Conservation (phyloP, 2,888 invertebrate species). For the Platycheirus rosarum region DNA sequence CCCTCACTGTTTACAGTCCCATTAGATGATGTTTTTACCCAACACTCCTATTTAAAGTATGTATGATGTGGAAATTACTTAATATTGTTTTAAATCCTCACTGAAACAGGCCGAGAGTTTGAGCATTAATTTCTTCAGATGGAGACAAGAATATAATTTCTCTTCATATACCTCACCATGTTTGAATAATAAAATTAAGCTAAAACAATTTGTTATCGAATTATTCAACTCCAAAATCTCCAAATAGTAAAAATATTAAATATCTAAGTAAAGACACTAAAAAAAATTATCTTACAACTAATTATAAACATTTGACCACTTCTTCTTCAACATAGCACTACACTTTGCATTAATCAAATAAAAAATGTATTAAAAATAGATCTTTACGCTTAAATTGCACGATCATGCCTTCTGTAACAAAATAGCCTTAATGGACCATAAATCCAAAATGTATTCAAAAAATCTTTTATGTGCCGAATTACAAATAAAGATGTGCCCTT, state of each 20-base stretch:
- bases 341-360: slow-evolving; percentile 8
- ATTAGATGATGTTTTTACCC: no score
- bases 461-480: slow-evolving; percentile 58
- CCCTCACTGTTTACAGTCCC: no score
- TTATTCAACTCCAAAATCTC: background rate
- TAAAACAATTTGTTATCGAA: no score
- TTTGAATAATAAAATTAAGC: no score
- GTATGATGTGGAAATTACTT: no score
- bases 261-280: background rate
- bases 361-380: slow-evolving; percentile 9
- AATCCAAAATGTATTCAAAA: slow-evolving; percentile 11
- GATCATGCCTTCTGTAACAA: slow-evolving; percentile 9
- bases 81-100: no score
- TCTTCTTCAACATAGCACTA: background rate
- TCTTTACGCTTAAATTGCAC: slow-evolving; percentile 22
- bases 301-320: slow-evolving; percentile 1
- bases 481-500: slow-evolving; percentile 53
- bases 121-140: no score
- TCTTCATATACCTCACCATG: no score
- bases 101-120: no score
- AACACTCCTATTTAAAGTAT: no score
- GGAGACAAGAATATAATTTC: no score
- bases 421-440: slow-evolving; percentile 39
- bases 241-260: background rate
- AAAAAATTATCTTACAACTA: background rate